These are phyloP conservation scores for Baccha elongata DNA, from an alignment of 2,888 invertebrate genomes.

Conservation along the genomic window DNA sequence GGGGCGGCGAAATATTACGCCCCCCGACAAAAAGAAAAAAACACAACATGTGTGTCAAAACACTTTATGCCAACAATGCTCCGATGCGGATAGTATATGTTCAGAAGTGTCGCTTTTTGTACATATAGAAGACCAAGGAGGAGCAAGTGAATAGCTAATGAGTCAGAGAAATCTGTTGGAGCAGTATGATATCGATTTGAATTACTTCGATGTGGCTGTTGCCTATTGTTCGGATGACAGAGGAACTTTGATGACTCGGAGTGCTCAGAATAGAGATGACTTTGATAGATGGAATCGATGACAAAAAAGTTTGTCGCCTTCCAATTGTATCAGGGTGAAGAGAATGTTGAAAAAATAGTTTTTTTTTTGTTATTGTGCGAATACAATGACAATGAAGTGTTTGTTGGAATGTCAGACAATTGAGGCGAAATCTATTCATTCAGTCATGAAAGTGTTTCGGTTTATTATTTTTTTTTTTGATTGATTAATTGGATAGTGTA, in stretches of 20 bases:
- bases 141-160: constrained; percentile 66
- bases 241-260: constrained; percentile 45
- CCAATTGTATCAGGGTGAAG: constrained; percentile 1
- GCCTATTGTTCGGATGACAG: constrained; percentile 50
- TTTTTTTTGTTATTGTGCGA: neutral
- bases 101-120: constrained; percentile 8
- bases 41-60: constrained; percentile 61
- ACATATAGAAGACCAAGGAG: constrained; percentile 2
- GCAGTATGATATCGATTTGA: constrained; percentile 63
- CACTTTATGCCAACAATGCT: constrained; percentile 55
- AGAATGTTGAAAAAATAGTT: constrained; percentile 22
- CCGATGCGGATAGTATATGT: constrained; percentile 17
- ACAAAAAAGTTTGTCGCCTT: constrained; percentile 36
- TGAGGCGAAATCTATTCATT: neutral
- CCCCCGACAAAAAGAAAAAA: constrained; percentile 49
- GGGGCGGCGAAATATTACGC: constrained; percentile 12
- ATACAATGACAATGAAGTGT: constrained; percentile 12
- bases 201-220: constrained; percentile 39
- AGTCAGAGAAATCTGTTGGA: constrained; percentile 37
- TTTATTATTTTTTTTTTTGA: too few relatives aligned
- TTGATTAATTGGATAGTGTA: too few relatives aligned
- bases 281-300: constrained; percentile 58
- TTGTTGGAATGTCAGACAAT: neutral
- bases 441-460: neutral
- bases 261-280: constrained; percentile 37